Conservation (phyloP, 2,113 vertebrate species). For the Ariopsis seemanni region DNA sequence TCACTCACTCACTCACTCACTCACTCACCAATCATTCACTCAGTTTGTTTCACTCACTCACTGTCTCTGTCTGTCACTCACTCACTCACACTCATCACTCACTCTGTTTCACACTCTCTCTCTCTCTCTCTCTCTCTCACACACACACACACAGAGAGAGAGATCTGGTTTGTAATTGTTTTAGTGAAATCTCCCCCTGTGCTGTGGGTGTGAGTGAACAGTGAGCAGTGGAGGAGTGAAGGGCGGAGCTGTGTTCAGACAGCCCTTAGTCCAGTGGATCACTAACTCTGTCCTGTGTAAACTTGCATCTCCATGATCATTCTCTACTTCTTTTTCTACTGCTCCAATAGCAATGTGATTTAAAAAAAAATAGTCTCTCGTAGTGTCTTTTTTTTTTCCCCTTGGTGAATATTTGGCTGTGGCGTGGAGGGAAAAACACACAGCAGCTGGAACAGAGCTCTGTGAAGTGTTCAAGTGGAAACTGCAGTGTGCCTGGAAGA, state of each 20-base stretch:
- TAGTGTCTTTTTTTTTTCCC: not conserved
- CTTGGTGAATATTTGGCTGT: not conserved
- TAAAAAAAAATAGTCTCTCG: not conserved
- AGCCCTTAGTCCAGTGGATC: not conserved
- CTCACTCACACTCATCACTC: no score
- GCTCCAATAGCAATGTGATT: not conserved
- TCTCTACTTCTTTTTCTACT: not conserved
- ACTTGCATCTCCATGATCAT: not conserved
- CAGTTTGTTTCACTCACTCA: no score
- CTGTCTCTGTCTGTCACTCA: no score
- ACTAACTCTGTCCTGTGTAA: not conserved
- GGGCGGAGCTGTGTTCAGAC: not conserved
- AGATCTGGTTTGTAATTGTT: no score
- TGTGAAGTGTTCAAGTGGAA: constrained; percentile 39
- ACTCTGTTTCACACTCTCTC: no score
- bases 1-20: no score
- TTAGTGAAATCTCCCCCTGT: no score
- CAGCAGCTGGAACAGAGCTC: not conserved
- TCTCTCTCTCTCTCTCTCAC: no score
- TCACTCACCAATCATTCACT: no score
- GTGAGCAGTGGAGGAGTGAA: not conserved
- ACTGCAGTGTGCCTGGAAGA: constrained; percentile 10
- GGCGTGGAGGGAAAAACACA: not conserved
- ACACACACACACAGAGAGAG: no score
- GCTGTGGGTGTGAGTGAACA: not conserved